These are phyloP conservation scores for Anastrepha obliqua DNA, from an alignment of 1,140 invertebrate genomes.

Conservation along the genomic window DNA sequence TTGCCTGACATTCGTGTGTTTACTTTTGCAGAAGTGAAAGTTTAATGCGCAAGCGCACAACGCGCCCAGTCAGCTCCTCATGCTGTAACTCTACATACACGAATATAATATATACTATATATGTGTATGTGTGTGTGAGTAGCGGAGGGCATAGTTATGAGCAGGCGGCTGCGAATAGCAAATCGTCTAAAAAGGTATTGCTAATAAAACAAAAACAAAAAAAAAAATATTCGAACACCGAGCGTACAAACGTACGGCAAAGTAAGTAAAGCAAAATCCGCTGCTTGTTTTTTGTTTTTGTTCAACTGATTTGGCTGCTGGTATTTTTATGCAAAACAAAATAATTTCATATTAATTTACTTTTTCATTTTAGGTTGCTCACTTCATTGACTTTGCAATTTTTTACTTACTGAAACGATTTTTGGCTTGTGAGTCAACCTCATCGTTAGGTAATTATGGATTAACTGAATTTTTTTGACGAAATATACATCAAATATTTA, in stretches of 20 bases:
- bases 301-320: neutral
- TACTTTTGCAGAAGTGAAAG: conserved; percentile 50
- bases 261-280: neutral
- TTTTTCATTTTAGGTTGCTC: neutral
- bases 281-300: neutral
- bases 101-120: too few species aligned
- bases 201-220: too few species aligned
- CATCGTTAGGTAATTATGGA: neutral
- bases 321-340: conserved; percentile 5
- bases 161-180: neutral
- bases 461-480: neutral
- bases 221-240: too few species aligned
- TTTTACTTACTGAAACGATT: neutral
- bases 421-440: neutral
- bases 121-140: too few species aligned
- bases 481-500: too few species aligned
- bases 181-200: too few species aligned
- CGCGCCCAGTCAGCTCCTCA: neutral
- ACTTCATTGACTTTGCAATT: neutral
- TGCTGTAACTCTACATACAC: neutral
- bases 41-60: conserved; percentile 22
- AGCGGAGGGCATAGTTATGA: neutral
- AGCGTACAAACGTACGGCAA: too few species aligned
- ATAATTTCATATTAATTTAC: neutral
- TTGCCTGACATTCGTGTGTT: conserved; percentile 45